Base-by-base conservation (phyloP, 2,113 vertebrate species). In the Phylloscopus trochiloides region DNA sequence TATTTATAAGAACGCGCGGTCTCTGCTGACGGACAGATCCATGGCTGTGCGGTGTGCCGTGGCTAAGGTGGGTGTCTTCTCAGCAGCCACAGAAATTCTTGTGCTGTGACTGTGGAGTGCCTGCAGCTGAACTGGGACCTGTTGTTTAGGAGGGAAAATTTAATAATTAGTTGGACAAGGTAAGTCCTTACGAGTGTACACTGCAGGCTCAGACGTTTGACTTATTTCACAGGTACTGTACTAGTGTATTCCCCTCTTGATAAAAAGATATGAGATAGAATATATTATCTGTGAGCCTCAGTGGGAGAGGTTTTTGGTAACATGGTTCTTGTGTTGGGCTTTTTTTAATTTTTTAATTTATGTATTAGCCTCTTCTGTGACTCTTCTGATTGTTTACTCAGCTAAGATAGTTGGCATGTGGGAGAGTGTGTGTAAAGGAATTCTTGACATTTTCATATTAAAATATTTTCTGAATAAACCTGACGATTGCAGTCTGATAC, bases 1-100 rank as follows among this genome's bases (percentile, higher is more conserved):
- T 74, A 99, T 99, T 97, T 99, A 99, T 88, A 99, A 99, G 97
- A 99, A 99, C 17, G 98, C 99, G 14, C 98, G 99, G 24, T 99
- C 99, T 55, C 97, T 99, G 28, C 97, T 99, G 94, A 99, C 99
- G 1, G 99, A 99, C 97, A 97, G 99, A 62, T 99, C 99, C 6
- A 99, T 99, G 99, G 99, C 99, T 17, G 99, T 99, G 6, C 98
- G 99, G 67, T 99, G 99, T 36, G 98, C 99, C 5, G 99, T 99
- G 55, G 99, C 99, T 24, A 99, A 99, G 98, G 99, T 99, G 74
- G 84, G 98, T 98, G 48, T 59, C 50, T 48, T 59, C 63, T 66
- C 52, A 18, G 4, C n/a, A 54, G n/a, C 19, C 47, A 19, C 70
- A 38, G 22, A 31, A 72, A 15, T 50, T 83, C 25, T 14, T 45